A percentile compares a stretch with the other conserved stretches of the same genome.
phyloP scores from a whole-genome alignment of 2,113 vertebrate species.

The Psilopsiagon aurifrons region DNA sequence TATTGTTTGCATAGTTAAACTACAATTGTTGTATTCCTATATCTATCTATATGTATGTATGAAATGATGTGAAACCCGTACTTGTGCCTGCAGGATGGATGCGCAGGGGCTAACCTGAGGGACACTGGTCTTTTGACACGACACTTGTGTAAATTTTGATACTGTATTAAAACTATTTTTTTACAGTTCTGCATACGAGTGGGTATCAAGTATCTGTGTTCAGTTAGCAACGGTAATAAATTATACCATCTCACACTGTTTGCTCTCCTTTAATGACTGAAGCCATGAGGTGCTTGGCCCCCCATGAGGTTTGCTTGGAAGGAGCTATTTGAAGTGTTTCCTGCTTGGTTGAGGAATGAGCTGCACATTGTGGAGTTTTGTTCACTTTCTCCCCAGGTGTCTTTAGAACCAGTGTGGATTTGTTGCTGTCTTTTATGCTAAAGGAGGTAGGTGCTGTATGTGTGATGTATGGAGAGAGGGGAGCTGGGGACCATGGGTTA shows the following conservation, averaged over 20 bases:
- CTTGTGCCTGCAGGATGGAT: conserved; percentile 63
- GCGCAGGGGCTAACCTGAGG: conserved; percentile 70
- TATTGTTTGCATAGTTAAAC: conserved; percentile 50
- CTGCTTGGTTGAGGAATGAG: background rate
- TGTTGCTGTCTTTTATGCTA: background rate
- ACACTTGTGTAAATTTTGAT: conserved; percentile 85
- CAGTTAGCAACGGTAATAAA: conserved; percentile 83
- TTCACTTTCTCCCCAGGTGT: background rate
- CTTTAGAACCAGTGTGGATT: background rate
- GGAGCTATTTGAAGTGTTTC: background rate
- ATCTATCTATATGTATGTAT: conserved; percentile 37
- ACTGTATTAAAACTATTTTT: conserved; percentile 89
- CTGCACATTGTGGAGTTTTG: background rate
- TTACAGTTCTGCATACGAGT: conserved; percentile 82
- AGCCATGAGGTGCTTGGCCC: background rate
- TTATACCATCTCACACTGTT: conserved; percentile 75
- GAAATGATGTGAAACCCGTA: conserved; percentile 61
- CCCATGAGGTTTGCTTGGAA: background rate
- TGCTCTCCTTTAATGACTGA: conserved; percentile 14
- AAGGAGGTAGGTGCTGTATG: background rate
- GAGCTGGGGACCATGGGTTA: background rate
- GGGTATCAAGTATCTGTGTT: conserved; percentile 81
- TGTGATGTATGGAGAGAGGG: accelerated
- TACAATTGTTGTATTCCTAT: conserved; percentile 83
- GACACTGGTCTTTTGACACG: conserved; percentile 78